Base-by-base conservation (phyloP, 92 coral and sea anemone species). In the Siderastrea siderea region DNA sequence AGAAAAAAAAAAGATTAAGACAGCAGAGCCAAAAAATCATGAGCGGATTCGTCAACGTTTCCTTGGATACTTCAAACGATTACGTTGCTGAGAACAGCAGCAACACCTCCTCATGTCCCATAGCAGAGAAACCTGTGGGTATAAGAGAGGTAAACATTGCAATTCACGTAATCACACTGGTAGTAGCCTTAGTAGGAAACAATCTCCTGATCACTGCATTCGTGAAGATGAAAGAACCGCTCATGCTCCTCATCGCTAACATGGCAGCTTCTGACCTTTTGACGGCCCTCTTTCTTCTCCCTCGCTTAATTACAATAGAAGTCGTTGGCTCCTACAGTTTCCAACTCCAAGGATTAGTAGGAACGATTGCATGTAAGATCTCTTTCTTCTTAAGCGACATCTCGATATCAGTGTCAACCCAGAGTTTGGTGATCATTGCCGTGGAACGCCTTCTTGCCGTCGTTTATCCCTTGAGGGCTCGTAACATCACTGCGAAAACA, bases 251-350 rank as follows among this genome's bases (percentile, higher is more conserved):
- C 5, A 59, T 82, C 8, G 78, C 86, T 47, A 82, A 69, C 69
- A 82, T 82, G 86, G 86, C 86, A 2, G 86, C 78, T 3, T 82
- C 86, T 3, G 86, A 82, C 68, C 46, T 70, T 64, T 62, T 82
- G 55, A 74, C 50, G 4, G 78, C 68, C 1, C 47, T 70, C 44
- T 82, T 82, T 57, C 8, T 69, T n/a, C 9, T 58, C 19, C 77
- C 86, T 57, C 86, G 86, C 47, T 6, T 70, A 0, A 48, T 82
- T 17, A 7, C 68, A 44, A 4, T 15, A 4, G 68, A 55, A 47
- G 7, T 46, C 5, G 13, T 19, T 26, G 66, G 66, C 1, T 82
- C 86, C 47, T 3, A 0, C 14, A 46, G 47, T 82, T 82, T 58
- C 46, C 68, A 69, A 1, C 17, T 82, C 43, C 78, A 47, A 15